Evolutionary conservation across 1,140 invertebrate genomes (phyloP).

Genomic region (Bradysia coprophila): DNA sequence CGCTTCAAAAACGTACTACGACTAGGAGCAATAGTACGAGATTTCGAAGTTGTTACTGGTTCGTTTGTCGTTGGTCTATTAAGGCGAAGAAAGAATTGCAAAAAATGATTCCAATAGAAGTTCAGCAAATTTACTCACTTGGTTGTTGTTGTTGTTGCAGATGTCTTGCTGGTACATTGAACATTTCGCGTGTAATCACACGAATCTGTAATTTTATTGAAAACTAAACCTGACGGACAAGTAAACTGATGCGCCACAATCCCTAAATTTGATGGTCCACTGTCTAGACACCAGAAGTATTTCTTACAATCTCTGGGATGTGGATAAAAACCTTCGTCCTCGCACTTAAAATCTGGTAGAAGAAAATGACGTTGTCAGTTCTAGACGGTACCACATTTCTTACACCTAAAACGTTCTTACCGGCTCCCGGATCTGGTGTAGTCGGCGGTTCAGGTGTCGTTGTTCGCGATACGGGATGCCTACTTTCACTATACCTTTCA

Average conservation of each 20-base stretch:
- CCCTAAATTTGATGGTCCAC: conserved; percentile 70
- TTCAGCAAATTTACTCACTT: too few species aligned
- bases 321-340: conserved; percentile 85
- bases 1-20: conserved; percentile 15
- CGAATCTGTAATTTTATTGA: conserved; percentile 79
- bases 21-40: conserved; percentile 22
- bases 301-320: conserved; percentile 86
- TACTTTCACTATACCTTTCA: conserved; percentile 16
- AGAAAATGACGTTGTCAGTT: conserved; percentile 8
- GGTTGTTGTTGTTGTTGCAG: conserved; percentile 25
- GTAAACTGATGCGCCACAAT: conserved; percentile 87
- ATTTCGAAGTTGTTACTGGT: conserved; percentile 21
- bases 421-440: conserved; percentile 71
- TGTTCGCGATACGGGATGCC: conserved; percentile 22
- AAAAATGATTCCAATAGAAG: not conserved
- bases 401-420: conserved; percentile 32
- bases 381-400: not conserved
- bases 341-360: conserved; percentile 75
- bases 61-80: conserved; percentile 30
- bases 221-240: conserved; percentile 77
- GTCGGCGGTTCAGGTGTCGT: conserved; percentile 73
- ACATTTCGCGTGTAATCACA: conserved; percentile 85
- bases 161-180: conserved; percentile 48
- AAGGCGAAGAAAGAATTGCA: conserved; percentile 3
- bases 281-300: conserved; percentile 87